Evolutionary conservation across 30 jellyfish, hydroid and myxozoan species (phyloP).

Genomic region (Cassiopea xamachana): DNA sequence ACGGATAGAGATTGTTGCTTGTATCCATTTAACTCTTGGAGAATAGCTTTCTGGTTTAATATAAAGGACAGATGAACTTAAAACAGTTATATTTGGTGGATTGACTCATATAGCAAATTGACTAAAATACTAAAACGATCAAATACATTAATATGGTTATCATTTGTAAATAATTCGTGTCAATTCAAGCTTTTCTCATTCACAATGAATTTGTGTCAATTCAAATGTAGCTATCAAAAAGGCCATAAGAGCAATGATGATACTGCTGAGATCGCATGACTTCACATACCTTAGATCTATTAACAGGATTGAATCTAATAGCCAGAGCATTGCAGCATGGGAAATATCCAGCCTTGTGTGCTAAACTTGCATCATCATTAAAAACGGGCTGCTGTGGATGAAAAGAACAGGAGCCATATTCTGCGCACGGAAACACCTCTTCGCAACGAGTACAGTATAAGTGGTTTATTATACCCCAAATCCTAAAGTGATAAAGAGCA

Average conservation of each 20-base stretch:
- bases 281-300: constrained; percentile 37
- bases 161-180: no score
- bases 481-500: constrained; percentile 24
- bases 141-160: no score
- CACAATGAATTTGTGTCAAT: not conserved
- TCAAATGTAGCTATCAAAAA: not conserved
- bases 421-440: constrained; percentile 78
- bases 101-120: no score
- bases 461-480: constrained; percentile 84
- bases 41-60: no score
- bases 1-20: no score
- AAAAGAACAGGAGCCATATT: constrained; percentile 65
- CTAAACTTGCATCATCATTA: constrained; percentile 15
- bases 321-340: constrained; percentile 86
- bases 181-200: no score
- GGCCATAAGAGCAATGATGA: not conserved
- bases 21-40: no score
- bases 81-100: no score
- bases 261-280: not conserved
- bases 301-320: constrained; percentile 69
- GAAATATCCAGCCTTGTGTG: constrained; percentile 39
- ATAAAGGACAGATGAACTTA: no score
- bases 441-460: constrained; percentile 81
- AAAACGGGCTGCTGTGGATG: constrained; percentile 79
- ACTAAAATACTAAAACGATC: no score